phyloP scores from a whole-genome alignment of 2,888 invertebrate genomes.

The Laspeyria flexula region DNA sequence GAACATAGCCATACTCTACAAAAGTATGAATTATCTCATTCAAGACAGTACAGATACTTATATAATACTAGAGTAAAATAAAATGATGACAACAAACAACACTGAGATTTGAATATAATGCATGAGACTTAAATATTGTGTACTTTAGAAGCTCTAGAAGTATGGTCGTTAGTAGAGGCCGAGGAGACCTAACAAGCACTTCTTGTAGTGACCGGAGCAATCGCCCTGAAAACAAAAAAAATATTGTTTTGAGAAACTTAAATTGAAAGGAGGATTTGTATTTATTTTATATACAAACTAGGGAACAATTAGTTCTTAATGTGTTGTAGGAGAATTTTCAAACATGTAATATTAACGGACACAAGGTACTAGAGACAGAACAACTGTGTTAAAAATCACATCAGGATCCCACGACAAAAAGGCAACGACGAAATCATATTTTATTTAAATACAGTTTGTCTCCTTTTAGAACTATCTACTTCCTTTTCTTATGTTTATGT shows the following conservation, averaged over 20 bases:
- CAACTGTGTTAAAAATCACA: too few relatives aligned
- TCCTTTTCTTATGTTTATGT: too few relatives aligned
- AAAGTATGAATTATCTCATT: neutral
- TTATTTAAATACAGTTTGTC: too few relatives aligned
- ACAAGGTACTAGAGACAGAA: too few relatives aligned
- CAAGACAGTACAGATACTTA: slow-evolving; percentile 13
- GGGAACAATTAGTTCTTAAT: too few relatives aligned
- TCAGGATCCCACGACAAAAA: too few relatives aligned
- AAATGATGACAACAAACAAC: slow-evolving; percentile 13
- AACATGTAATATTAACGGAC: too few relatives aligned
- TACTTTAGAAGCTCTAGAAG: slow-evolving; percentile 11
- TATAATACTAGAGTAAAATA: slow-evolving; percentile 3
- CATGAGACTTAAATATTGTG: slow-evolving; percentile 24
- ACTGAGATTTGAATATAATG: slow-evolving; percentile 15
- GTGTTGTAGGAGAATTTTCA: too few relatives aligned
- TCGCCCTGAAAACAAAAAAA: slow-evolving; percentile 88
- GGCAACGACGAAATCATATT: too few relatives aligned
- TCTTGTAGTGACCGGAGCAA: slow-evolving; percentile 95
- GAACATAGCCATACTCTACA: neutral
- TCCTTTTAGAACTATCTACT: too few relatives aligned
- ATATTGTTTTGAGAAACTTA: neutral
- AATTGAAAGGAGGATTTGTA: too few relatives aligned
- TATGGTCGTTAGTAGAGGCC: slow-evolving; percentile 72
- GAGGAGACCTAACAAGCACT: slow-evolving; percentile 91
- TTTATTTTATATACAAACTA: too few relatives aligned